phyloP scores from a whole-genome alignment of 2,113 vertebrate genomes.

The Apodemus sylvaticus region DNA sequence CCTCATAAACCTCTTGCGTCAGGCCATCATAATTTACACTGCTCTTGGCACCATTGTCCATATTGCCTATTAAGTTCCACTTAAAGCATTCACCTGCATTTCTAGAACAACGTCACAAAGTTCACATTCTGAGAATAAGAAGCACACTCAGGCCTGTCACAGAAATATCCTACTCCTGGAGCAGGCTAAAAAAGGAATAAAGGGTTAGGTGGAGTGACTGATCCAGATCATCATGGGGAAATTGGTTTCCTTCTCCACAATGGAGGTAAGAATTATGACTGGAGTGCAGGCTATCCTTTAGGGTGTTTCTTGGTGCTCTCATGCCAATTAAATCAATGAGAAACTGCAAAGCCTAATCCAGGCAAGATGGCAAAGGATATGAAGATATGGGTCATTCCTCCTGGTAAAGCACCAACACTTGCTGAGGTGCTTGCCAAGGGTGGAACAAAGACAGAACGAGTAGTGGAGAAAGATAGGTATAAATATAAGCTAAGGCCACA shows the following conservation, averaged over 20 bases:
- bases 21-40: background rate
- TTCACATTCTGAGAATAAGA: background rate
- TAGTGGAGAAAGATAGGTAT: background rate
- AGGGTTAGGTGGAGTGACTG: background rate
- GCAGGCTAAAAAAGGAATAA: background rate
- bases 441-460: background rate
- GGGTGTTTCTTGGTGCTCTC: background rate
- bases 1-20: background rate
- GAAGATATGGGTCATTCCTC: background rate
- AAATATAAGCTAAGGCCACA: background rate
- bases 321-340: background rate
- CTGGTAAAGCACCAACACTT: background rate
- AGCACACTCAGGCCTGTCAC: too few species aligned
- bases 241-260: background rate
- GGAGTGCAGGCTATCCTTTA: background rate
- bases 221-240: background rate
- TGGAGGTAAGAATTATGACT: background rate
- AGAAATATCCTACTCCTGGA: background rate
- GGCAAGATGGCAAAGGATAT: background rate
- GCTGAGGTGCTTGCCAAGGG: background rate
- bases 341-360: background rate
- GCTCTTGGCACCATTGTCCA: background rate
- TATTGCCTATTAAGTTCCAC: background rate
- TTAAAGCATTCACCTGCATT: background rate
- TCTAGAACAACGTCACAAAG: background rate